These are phyloP conservation scores for Eremobia ochroleuca DNA, from an alignment of 2,888 invertebrate genomes.

Conservation along the genomic window DNA sequence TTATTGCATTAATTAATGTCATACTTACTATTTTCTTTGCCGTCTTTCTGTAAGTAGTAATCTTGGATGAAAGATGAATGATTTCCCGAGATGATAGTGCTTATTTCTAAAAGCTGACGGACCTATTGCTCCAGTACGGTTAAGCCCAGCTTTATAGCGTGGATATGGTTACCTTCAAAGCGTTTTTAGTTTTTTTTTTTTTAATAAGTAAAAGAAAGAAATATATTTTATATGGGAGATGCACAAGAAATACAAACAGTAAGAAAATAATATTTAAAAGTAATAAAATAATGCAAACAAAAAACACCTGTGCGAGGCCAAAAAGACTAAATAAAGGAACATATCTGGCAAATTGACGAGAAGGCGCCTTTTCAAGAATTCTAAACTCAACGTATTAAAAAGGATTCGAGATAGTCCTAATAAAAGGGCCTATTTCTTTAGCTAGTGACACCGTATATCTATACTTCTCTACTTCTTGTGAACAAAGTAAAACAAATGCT, in stretches of 20 bases:
- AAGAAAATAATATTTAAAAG: too few relatives aligned
- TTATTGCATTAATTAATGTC: conserved; percentile 4
- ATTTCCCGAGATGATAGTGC: conserved; percentile 13
- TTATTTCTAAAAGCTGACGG: neutral
- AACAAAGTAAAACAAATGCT: neutral
- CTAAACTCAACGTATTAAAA: neutral
- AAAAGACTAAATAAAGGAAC: too few relatives aligned
- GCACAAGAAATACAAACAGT: too few relatives aligned
- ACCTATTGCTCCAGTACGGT: neutral
- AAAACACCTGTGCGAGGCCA: too few relatives aligned
- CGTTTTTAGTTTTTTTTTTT: too few relatives aligned
- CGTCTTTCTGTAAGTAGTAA: neutral
- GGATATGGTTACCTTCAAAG: neutral
- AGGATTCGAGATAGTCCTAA: neutral
- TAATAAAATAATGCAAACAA: too few relatives aligned
- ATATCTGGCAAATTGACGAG: neutral
- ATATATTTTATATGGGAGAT: too few relatives aligned
- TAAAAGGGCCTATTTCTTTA: neutral
- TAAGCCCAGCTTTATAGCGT: neutral
- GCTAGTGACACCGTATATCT: neutral
- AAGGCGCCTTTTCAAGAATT: neutral
- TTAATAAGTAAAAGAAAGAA: too few relatives aligned
- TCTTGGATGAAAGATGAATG: conserved; percentile 22
- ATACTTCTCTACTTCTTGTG: neutral
- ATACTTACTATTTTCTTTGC: neutral